These are phyloP conservation scores for Halichoerus grypus DNA, from an alignment of 2,113 vertebrate species.

Conservation along the genomic window DNA sequence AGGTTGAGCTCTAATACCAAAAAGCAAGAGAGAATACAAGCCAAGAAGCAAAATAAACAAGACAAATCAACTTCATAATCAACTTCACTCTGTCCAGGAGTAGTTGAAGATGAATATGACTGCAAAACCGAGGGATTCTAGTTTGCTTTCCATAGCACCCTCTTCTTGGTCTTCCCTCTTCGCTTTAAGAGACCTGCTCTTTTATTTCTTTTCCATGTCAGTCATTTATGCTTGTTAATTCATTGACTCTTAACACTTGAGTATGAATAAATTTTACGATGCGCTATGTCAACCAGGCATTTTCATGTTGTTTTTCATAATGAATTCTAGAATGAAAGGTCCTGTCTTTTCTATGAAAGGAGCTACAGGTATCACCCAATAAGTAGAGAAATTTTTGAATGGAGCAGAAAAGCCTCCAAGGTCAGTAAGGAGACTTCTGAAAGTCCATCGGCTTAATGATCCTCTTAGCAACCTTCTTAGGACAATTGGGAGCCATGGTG, in stretches of 20 bases:
- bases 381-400: neutral
- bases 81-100: neutral
- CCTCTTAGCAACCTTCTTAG: neutral
- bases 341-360: neutral
- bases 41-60: neutral
- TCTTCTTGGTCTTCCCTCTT: neutral
- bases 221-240: neutral
- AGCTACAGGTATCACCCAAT: neutral
- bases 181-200: neutral
- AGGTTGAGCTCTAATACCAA: neutral
- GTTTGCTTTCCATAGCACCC: neutral
- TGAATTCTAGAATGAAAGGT: neutral
- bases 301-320: slow-evolving; percentile 42
- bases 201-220: neutral
- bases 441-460: neutral
- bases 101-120: neutral
- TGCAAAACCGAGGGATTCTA: neutral
- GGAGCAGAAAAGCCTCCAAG: neutral
- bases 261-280: neutral
- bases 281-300: neutral
- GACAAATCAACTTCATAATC: neutral
- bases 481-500: neutral
- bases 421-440: neutral
- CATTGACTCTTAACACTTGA: neutral
- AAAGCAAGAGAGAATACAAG: slow-evolving; percentile 3